These are phyloP conservation scores for Phrynocephalus forsythii DNA, from an alignment of 2,797 vertebrate species.

Conservation along the genomic window DNA sequence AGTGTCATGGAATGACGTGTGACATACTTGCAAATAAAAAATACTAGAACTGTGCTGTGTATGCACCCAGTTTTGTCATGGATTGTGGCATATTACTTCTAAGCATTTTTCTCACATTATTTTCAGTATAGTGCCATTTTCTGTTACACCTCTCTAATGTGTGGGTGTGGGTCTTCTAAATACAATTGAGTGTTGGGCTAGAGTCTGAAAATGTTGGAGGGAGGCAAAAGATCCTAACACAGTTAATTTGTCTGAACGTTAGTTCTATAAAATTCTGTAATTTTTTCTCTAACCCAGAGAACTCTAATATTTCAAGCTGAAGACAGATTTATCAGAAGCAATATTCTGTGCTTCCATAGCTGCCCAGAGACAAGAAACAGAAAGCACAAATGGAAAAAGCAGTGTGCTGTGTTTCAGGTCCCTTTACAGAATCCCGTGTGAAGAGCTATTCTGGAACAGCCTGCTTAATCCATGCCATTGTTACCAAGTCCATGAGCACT, in stretches of 20 bases:
- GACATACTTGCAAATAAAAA: neutral
- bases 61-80: neutral
- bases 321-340: constrained; percentile 1
- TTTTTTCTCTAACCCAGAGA: neutral
- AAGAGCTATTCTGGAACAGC: neutral
- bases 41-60: neutral
- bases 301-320: neutral
- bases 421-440: neutral
- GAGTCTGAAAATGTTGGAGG: neutral
- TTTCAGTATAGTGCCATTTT: neutral
- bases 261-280: neutral
- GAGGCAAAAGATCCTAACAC: neutral
- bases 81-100: neutral
- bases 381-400: neutral
- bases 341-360: neutral
- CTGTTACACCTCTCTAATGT: neutral
- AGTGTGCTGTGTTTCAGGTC: neutral
- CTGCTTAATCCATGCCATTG: neutral
- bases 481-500: neutral
- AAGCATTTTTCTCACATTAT: neutral
- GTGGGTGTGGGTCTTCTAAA: neutral
- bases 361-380: neutral
- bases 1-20: neutral
- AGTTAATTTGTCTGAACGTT: neutral
- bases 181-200: neutral